Evolutionary conservation across 2,888 invertebrate genomes (phyloP), one percentile per base, ranked within the genome.

Genomic region (Lasius platythorax): DNA sequence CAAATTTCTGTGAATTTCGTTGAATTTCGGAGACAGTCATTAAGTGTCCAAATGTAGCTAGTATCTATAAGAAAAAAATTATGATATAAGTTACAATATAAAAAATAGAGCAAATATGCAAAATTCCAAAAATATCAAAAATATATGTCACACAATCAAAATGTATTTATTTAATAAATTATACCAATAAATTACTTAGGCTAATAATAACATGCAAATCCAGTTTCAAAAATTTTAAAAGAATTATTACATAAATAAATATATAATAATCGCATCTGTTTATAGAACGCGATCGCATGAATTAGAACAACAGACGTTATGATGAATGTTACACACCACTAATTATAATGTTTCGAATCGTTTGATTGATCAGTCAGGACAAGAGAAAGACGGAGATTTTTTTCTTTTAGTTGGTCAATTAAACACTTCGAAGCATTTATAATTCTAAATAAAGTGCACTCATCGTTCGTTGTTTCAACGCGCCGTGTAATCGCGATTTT

Each of bases 101-200:
- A 53, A n/a, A 53, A 53, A n/a, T n/a, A 53, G 15, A 53, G 8
- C 8, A 53, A 46, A 18, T 18, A 15, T 46, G 5, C n/a, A n/a
- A 2, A 53, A 53, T 8, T 53, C 2, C n/a, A 53, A 53, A 53
- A 53, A 53, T 53, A 53, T 53, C n/a, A 15, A 18, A 53, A n/a
- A 8, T 53, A n/a, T n/a, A 15, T 46, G 15, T 46, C 0, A 23
- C 23, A 23, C 8, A 53, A 53, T 53, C 50, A 53, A 53, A 53
- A 53, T 53, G 50, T n/a, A 53, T 53, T 18, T 53, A 53, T 53
- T 53, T 53, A 53, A 53, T 53, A 53, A 53, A 50, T 50, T 43
- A 4, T 43, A 15, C 23, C 43, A 43, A 4, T 12, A 43, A 43
- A 46, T 46, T 46, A 46, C 5, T 46, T 46, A 46, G 5, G 5